A percentile compares a stretch with the other conserved stretches of the same genome.
Conservation (phyloP, 2,797 vertebrate species). For the Corythornis leucogaster region DNA sequence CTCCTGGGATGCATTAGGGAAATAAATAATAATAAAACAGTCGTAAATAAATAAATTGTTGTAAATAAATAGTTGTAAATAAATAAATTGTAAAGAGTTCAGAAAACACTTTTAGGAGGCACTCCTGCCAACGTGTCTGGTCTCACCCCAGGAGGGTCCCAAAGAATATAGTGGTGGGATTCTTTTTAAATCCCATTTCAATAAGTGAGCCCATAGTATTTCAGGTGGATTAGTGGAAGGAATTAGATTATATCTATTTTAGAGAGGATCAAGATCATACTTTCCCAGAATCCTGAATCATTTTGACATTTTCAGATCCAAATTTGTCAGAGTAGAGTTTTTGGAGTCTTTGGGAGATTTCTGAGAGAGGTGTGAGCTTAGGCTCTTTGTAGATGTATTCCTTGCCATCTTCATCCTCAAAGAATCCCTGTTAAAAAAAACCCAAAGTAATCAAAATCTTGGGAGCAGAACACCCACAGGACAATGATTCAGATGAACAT, state of each 20-base stretch:
- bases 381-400: conserved; percentile 99
- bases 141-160: neutral
- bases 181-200: too few relatives aligned
- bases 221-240: neutral
- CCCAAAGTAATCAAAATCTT: conserved; percentile 28
- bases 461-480: neutral
- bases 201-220: neutral
- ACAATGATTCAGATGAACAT: neutral
- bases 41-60: too few relatives aligned
- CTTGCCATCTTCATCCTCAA: conserved; percentile 98
- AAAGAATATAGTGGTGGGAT: neutral
- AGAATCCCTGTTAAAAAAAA: conserved; percentile 89
- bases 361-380: conserved; percentile 95
- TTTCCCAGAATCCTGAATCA: conserved; percentile 97
- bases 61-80: neutral
- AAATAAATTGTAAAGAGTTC: neutral
- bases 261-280: conserved; percentile 72
- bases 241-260: neutral
- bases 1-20: too few relatives aligned
- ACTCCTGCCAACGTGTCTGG: neutral
- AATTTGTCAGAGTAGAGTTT: conserved; percentile 99
- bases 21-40: too few relatives aligned
- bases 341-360: conserved; percentile 95
- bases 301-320: conserved; percentile 97
- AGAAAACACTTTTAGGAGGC: neutral